phyloP scores from a whole-genome alignment of 2,797 vertebrate species.

The Pempheris klunzingeri region DNA sequence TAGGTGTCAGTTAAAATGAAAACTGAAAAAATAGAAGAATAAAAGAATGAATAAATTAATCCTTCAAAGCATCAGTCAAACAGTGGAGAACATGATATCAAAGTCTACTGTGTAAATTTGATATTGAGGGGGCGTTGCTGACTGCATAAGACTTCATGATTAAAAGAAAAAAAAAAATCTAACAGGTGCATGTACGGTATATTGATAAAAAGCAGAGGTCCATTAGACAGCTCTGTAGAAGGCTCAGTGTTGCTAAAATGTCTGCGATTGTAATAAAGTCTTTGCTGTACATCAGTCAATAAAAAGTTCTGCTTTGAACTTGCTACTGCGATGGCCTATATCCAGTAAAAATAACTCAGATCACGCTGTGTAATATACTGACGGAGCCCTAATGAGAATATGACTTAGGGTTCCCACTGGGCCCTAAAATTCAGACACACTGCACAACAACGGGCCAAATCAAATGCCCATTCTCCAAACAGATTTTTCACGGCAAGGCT shows the following conservation, averaged over 20 bases:
- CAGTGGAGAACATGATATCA: background rate
- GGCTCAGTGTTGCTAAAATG: conserved; percentile 7
- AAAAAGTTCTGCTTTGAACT: background rate
- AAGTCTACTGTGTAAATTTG: conserved; percentile 3
- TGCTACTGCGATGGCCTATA: conserved; percentile 10
- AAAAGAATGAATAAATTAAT: background rate
- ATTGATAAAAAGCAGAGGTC: background rate
- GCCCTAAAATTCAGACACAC: conserved; percentile 14
- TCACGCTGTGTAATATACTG: conserved; percentile 10
- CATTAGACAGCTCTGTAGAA: background rate
- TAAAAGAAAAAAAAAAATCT: background rate
- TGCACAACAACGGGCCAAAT: conserved; percentile 18
- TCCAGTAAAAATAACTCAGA: conserved; percentile 7
- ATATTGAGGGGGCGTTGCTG: background rate
- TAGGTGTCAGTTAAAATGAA: conserved; percentile 11
- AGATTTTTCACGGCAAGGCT: conserved; percentile 34
- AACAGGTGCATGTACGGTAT: too few relatives aligned
- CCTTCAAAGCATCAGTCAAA: background rate
- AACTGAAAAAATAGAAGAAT: background rate
- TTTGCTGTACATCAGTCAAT: conserved; percentile 40
- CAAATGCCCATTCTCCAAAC: conserved; percentile 25
- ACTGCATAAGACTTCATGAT: background rate
- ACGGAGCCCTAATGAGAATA: conserved; percentile 11
- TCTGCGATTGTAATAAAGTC: conserved; percentile 7
- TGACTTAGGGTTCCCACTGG: conserved; percentile 11